phyloP scores from a whole-genome alignment of 2,113 vertebrate genomes.

The Climacteris rufus region DNA sequence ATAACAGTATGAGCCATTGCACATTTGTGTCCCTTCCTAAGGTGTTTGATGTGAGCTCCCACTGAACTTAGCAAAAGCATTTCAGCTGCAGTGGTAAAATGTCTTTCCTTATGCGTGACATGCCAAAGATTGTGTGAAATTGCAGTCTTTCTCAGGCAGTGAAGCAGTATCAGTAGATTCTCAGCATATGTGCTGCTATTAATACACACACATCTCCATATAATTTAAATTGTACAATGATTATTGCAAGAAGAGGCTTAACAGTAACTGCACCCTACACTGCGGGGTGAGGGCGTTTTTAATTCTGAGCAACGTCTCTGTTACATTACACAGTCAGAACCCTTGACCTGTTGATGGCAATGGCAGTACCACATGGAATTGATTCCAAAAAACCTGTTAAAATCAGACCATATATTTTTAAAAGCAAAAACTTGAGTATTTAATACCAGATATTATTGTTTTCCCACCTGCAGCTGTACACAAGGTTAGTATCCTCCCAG shows the following conservation, averaged over 20 bases:
- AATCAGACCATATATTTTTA: neutral
- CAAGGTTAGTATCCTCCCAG: neutral
- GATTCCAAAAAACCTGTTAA: neutral
- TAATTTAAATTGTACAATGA: neutral
- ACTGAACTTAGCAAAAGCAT: neutral
- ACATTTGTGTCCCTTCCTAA: neutral
- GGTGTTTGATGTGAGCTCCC: neutral
- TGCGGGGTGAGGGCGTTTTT: neutral
- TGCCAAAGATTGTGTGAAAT: neutral
- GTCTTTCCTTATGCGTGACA: neutral
- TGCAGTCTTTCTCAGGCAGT: neutral
- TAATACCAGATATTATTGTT: neutral
- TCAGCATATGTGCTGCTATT: neutral
- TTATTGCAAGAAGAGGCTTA: neutral
- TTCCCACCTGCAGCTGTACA: neutral
- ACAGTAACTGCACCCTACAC: neutral
- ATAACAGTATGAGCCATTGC: neutral
- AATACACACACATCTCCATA: neutral
- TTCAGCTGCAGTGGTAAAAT: neutral
- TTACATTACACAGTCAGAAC: accelerated
- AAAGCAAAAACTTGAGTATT: neutral
- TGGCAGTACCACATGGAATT: neutral
- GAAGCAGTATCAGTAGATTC: neutral
- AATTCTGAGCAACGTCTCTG: neutral
- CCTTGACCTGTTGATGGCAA: neutral